Evolutionary conservation across 2,113 vertebrate species (phyloP).

Genomic region (Hydrochoerus hydrochaeris): DNA sequence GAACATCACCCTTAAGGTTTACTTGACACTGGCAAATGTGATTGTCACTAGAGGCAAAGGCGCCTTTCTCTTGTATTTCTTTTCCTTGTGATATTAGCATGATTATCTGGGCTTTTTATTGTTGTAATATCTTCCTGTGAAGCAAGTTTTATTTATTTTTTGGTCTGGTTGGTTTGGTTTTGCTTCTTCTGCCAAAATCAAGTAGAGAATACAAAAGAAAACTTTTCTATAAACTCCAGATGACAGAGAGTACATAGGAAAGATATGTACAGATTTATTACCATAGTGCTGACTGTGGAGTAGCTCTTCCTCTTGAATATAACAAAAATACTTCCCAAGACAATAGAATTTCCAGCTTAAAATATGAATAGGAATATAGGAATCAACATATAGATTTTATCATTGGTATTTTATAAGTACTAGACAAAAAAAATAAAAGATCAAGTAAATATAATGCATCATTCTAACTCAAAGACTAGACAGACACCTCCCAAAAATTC

Average conservation of each 20-base stretch:
- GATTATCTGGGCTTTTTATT: conserved; percentile 12
- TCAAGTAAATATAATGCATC: neutral
- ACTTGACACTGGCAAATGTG: neutral
- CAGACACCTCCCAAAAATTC: neutral
- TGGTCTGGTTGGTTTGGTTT: neutral
- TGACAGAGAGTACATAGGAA: neutral
- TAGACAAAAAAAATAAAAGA: conserved; percentile 22
- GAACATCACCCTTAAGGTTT: neutral
- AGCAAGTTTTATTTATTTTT: neutral
- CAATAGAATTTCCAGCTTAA: neutral
- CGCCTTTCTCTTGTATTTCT: neutral
- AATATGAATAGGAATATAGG: neutral
- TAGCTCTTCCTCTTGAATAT: neutral
- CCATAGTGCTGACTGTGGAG: neutral
- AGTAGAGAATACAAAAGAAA: conserved; percentile 4
- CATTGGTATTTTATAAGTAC: conserved; percentile 7
- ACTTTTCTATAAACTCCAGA: neutral
- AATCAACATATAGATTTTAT: conserved; percentile 22
- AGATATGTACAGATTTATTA: conserved; percentile 10
- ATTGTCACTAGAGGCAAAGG: neutral
- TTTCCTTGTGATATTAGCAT: neutral
- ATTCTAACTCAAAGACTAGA: neutral
- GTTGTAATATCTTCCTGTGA: neutral
- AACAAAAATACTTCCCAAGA: neutral
- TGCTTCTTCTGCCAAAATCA: neutral